These are phyloP conservation scores for Calosoma granatense DNA, from an alignment of 1,140 invertebrate species.

Conservation along the genomic window DNA sequence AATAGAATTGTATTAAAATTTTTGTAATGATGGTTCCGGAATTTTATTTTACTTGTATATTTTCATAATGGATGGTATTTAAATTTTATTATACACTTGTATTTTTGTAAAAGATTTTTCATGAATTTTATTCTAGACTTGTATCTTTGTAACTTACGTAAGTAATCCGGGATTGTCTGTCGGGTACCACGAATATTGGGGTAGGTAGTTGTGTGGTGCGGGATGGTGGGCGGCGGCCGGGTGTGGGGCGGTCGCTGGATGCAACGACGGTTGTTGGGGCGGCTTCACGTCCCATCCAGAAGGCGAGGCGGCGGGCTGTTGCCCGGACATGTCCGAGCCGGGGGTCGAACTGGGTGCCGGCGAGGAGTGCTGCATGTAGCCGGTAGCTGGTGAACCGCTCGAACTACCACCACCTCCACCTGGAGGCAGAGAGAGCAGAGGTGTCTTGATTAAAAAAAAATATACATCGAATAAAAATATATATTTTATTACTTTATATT, in stretches of 20 bases:
- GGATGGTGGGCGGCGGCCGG: constrained; percentile 34
- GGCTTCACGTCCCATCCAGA: neutral
- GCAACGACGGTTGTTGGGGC: constrained; percentile 25
- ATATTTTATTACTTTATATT: no score
- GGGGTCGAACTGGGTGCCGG: constrained; percentile 34
- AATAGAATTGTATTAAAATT: no score
- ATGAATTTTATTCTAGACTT: no score
- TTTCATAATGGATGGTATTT: no score
- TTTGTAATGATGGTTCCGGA: no score
- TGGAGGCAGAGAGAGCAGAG: constrained; percentile 16
- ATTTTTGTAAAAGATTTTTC: no score
- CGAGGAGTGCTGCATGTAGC: constrained; percentile 34
- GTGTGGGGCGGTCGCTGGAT: constrained; percentile 40
- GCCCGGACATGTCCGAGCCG: constrained; percentile 33
- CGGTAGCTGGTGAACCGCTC: constrained; percentile 29
- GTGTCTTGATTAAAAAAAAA: neutral
- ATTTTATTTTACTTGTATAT: no score
- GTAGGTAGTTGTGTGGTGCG: constrained; percentile 44
- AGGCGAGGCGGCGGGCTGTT: neutral
- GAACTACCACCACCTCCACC: constrained; percentile 32
- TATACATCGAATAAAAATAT: no score
- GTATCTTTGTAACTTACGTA: constrained; percentile 60
- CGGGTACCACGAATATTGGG: constrained; percentile 62
- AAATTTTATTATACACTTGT: no score
- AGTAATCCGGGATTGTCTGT: constrained; percentile 57